Evolutionary conservation across 2,888 invertebrate species (phyloP).

Genomic region (Coronaproctus castanopsis): DNA sequence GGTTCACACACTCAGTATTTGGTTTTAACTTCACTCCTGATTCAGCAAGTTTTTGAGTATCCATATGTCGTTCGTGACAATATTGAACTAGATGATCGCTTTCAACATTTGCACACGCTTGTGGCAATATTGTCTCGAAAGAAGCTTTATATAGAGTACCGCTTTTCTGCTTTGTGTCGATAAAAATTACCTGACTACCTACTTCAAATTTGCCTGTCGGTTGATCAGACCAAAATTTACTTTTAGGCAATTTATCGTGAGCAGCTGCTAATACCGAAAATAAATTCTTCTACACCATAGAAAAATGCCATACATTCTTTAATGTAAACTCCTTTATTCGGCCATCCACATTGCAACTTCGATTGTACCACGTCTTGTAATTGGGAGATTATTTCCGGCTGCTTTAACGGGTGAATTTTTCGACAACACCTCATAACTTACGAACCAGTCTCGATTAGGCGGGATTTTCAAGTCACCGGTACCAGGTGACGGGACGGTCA

Average conservation of each 20-base stretch:
- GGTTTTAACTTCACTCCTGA: not conserved
- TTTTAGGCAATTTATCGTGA: not conserved
- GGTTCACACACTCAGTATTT: not conserved
- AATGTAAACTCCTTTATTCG: not conserved
- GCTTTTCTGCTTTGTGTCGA: not conserved
- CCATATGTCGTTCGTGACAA: not conserved
- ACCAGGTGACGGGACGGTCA: too few species aligned
- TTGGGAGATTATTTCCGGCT: too few species aligned
- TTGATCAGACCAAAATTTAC: not conserved
- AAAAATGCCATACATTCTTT: slow-evolving; percentile 1
- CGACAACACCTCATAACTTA: not conserved
- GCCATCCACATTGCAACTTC: not conserved
- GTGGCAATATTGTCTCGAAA: not conserved
- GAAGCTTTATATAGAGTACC: not conserved
- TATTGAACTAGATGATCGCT: not conserved
- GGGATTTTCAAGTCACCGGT: too few species aligned
- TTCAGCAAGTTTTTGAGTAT: not conserved
- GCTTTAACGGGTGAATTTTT: not conserved
- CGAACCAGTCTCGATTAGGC: too few species aligned
- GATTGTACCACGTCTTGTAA: not conserved
- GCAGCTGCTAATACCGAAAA: too few species aligned
- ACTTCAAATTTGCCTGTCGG: not conserved
- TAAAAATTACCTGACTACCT: too few species aligned
- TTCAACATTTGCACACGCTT: not conserved
- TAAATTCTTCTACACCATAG: not conserved